Evolutionary conservation across 2,888 invertebrate genomes (phyloP).

Genomic region (Gasteruption jaculator): DNA sequence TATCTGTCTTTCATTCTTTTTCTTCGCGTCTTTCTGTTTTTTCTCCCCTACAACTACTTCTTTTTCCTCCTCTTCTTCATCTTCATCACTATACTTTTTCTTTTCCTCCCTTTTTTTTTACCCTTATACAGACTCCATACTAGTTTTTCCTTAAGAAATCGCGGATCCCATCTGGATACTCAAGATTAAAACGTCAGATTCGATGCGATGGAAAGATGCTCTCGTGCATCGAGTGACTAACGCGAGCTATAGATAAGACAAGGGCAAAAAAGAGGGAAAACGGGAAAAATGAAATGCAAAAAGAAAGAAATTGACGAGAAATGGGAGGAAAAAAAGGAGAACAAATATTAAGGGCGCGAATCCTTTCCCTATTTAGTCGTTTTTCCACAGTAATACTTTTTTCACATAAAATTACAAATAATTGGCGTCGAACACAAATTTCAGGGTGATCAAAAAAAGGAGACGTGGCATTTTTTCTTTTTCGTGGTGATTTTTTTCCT

Average conservation of each 20-base stretch:
- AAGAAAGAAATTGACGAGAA: neutral
- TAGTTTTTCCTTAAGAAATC: constrained; percentile 26
- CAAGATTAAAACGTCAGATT: constrained; percentile 49
- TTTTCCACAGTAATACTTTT: too few species aligned
- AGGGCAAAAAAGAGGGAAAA: constrained; percentile 1
- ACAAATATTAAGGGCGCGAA: constrained; percentile 15
- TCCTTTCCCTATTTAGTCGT: too few species aligned
- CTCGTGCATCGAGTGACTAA: constrained; percentile 26
- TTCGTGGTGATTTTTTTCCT: too few species aligned
- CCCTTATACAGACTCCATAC: constrained; percentile 19
- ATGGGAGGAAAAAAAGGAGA: constrained; percentile 4
- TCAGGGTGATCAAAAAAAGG: too few species aligned
- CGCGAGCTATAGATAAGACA: constrained; percentile 13
- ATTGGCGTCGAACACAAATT: too few species aligned
- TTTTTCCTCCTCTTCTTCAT: constrained; percentile 8
- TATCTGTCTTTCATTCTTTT: constrained; percentile 26
- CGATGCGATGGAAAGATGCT: constrained; percentile 27
- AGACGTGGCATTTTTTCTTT: too few species aligned
- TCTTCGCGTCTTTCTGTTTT: constrained; percentile 19
- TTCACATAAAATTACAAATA: too few species aligned
- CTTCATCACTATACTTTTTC: constrained; percentile 6
- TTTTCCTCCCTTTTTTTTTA: constrained; percentile 7
- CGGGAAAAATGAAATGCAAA: constrained; percentile 18
- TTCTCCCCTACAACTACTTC: constrained; percentile 18
- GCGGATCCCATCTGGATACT: constrained; percentile 46